These are phyloP conservation scores for Seira ritae DNA, from an alignment of 2,888 invertebrate genomes.

Conservation along the genomic window DNA sequence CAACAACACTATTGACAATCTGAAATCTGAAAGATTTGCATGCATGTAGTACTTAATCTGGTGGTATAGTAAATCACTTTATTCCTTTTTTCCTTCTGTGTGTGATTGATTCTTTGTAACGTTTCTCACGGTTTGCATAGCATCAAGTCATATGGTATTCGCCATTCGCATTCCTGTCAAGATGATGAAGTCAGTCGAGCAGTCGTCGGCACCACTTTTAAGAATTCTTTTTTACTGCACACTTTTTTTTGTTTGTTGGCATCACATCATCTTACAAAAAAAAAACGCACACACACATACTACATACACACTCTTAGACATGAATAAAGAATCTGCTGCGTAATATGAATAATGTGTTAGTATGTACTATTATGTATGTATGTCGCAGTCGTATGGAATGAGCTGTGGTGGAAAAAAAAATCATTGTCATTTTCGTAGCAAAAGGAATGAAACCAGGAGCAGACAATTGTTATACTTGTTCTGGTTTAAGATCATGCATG, in stretches of 20 bases:
- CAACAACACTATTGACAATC: no score
- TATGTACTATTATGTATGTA: no score
- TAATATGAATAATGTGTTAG: not conserved
- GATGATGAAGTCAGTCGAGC: conserved; percentile 38
- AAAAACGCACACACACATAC: not conserved
- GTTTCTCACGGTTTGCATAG: conserved; percentile 59
- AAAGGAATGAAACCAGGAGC: no score
- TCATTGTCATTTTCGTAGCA: no score
- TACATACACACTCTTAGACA: no score
- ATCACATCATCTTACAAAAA: conserved; percentile 42
- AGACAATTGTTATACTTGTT: no score
- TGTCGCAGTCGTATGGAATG: no score
- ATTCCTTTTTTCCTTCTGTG: not conserved
- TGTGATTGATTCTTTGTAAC: conserved; percentile 60
- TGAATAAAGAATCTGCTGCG: not conserved
- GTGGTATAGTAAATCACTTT: conserved; percentile 37
- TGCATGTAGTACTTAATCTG: no score
- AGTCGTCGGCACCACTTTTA: conserved; percentile 61
- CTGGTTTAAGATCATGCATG: no score
- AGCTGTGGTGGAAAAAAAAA: no score
- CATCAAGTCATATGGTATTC: conserved; percentile 26
- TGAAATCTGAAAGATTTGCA: no score
- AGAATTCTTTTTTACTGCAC: conserved; percentile 54
- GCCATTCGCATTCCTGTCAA: conserved; percentile 37
- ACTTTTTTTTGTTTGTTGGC: conserved; percentile 28